A percentile compares a stretch with the other conserved stretches of the same genome.
These are phyloP conservation scores for Colossoma macropomum DNA, from an alignment of 2,113 vertebrate species.

Conservation along the genomic window DNA sequence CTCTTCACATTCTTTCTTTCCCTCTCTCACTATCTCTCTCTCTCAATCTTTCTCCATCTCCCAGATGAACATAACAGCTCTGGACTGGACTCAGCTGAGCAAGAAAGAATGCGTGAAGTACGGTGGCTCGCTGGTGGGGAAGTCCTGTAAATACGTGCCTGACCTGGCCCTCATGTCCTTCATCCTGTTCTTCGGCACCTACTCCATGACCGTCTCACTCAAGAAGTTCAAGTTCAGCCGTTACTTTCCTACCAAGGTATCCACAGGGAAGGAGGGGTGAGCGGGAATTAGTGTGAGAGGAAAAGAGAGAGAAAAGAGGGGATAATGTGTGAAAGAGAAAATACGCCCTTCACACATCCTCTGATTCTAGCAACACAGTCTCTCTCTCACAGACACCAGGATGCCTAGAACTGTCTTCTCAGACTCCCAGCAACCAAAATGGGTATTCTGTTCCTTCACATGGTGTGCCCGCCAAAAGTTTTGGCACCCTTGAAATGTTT, in stretches of 20 bases:
- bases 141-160: slow-evolving; percentile 89
- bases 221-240: slow-evolving; percentile 98
- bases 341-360: not conserved
- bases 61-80: slow-evolving; percentile 91
- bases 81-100: slow-evolving; percentile 96
- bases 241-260: slow-evolving; percentile 97
- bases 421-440: too few relatives aligned
- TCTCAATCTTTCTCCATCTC: slow-evolving; percentile 37
- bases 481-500: too few relatives aligned
- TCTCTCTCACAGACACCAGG: not conserved
- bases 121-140: slow-evolving; percentile 89
- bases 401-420: too few relatives aligned
- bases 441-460: too few relatives aligned
- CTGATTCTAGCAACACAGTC: too few relatives aligned
- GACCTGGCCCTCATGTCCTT: slow-evolving; percentile 98
- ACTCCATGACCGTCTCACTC: slow-evolving; percentile 93
- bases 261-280: not conserved
- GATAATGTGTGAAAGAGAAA: not conserved
- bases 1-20: slow-evolving; percentile 50
- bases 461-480: too few relatives aligned
- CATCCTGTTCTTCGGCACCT: slow-evolving; percentile 98
- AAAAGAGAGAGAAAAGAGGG: not conserved
- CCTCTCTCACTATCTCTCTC: slow-evolving; percentile 24
- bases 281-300: not conserved
- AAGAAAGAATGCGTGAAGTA: slow-evolving; percentile 96